phyloP scores from a whole-genome alignment of 2,888 invertebrate genomes.

The Tholera decimalis region DNA sequence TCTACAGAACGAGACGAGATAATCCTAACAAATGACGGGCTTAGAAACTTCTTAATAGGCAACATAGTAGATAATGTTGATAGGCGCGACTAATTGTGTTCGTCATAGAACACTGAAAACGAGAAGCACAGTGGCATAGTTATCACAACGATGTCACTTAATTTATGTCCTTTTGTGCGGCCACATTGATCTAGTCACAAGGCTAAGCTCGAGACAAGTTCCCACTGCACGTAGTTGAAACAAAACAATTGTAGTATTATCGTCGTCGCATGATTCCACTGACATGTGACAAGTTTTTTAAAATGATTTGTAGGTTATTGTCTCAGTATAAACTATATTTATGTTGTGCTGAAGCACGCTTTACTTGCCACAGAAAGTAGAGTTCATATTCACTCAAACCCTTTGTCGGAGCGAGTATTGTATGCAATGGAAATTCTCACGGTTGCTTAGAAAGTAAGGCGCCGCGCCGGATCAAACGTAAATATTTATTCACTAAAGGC shows the following conservation, averaged over 20 bases:
- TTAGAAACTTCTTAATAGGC: slow-evolving; percentile 44
- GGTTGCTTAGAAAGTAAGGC: slow-evolving; percentile 73
- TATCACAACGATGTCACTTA: slow-evolving; percentile 66
- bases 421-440: slow-evolving; percentile 67
- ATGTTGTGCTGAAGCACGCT: slow-evolving; percentile 45
- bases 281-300: slow-evolving; percentile 67
- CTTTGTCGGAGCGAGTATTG: slow-evolving; percentile 53
- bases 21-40: slow-evolving; percentile 41
- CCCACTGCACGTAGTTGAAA: slow-evolving; percentile 62
- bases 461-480: slow-evolving; percentile 66
- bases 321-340: slow-evolving; percentile 56
- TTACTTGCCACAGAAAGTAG: slow-evolving; percentile 56
- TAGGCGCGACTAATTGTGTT: slow-evolving; percentile 55
- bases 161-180: slow-evolving; percentile 72
- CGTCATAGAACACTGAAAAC: slow-evolving; percentile 62
- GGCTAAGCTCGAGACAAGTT: slow-evolving; percentile 55
- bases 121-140: slow-evolving; percentile 63
- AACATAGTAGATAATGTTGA: slow-evolving; percentile 40
- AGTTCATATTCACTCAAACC: slow-evolving; percentile 55
- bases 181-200: slow-evolving; percentile 66
- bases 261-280: slow-evolving; percentile 58
- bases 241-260: slow-evolving; percentile 64
- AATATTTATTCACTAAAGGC: slow-evolving; percentile 68
- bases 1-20: slow-evolving; percentile 30
- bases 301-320: slow-evolving; percentile 70